A percentile compares a stretch with the other conserved stretches of the same genome.
Conservation (phyloP, 2,888 invertebrate species). For the Agonopterix arenella region DNA sequence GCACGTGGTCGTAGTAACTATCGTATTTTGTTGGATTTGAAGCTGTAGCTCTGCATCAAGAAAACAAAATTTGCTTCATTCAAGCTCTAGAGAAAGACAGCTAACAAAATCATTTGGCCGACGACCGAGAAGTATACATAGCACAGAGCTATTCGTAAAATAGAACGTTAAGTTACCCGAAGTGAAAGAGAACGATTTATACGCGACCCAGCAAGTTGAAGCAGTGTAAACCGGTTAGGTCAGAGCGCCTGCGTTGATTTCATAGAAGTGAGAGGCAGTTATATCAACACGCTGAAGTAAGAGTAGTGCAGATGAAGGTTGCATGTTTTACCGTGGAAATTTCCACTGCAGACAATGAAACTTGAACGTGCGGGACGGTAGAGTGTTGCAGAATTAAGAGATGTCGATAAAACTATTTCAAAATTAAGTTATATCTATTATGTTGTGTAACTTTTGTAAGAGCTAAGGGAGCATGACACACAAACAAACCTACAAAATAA, state of each 20-base stretch:
- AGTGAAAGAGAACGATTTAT: constrained; percentile 53
- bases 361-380: constrained; percentile 53
- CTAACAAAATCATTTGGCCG: constrained; percentile 71
- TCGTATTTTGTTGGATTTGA: constrained; percentile 72
- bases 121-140: constrained; percentile 77
- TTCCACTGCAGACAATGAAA: constrained; percentile 76
- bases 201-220: constrained; percentile 29
- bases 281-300: constrained; percentile 30
- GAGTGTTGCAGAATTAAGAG: not conserved
- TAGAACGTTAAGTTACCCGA: constrained; percentile 62
- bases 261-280: constrained; percentile 44
- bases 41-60: constrained; percentile 73
- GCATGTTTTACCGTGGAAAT: constrained; percentile 73
- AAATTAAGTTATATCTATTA: no score
- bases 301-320: constrained; percentile 55
- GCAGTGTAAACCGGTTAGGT: constrained; percentile 53
- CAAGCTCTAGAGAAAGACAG: constrained; percentile 76
- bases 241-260: constrained; percentile 69
- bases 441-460: no score
- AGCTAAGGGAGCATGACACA: no score
- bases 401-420: not conserved
- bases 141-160: constrained; percentile 75
- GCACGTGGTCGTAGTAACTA: constrained; percentile 68
- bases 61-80: constrained; percentile 70
- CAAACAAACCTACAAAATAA: no score